Base-by-base conservation (phyloP, 2,797 vertebrate species). In the Antrozous pallidus region DNA sequence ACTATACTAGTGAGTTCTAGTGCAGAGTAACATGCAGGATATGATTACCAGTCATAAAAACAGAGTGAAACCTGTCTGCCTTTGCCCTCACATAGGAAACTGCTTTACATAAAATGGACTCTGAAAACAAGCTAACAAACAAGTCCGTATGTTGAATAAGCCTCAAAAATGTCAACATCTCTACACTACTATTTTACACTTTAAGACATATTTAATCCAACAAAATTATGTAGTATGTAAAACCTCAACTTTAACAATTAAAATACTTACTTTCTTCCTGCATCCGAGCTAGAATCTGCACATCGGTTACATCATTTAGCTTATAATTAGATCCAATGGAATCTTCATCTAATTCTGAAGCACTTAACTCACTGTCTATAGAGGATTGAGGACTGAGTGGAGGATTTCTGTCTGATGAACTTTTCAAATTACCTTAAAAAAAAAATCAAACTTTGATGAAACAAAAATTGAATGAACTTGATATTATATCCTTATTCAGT, bases 261-360 rank as follows among this genome's bases (percentile, higher is more conserved):
- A 96, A 96, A 97, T 87, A 99, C 99, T 97, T 98, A 99, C 99
- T 99, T 98, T 99, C 99, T 97, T 99, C 99, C 95, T 99, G 99
- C 99, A 99, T 99, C 96, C 99, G 99, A 31, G 99, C 99, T 96
- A 99, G 97, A 97, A 99, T 99, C 97, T 99, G 99, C 73, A 99
- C 99, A 94, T 99, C 99, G 0, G 99, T 99, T 98, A 99, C 99
- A 95, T 99, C 99, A 78, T 99, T 99, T 97, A 99, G 98, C 96
- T 99, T 99, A 98, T 99, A 99, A 54, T 99, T 99, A 91, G 99
- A 99, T 94, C 99, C 99, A 97, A 99, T 99, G 0, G 99, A 99
- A 98, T 99, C 99, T 98, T 99, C 99, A 16, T 99, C 99, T 99
- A 99, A 99, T 97, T 99, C 99, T 0, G 99, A 99, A 58, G 99